phyloP scores from a whole-genome alignment of 1,140 invertebrate genomes.

The Heliconius nattereri region DNA sequence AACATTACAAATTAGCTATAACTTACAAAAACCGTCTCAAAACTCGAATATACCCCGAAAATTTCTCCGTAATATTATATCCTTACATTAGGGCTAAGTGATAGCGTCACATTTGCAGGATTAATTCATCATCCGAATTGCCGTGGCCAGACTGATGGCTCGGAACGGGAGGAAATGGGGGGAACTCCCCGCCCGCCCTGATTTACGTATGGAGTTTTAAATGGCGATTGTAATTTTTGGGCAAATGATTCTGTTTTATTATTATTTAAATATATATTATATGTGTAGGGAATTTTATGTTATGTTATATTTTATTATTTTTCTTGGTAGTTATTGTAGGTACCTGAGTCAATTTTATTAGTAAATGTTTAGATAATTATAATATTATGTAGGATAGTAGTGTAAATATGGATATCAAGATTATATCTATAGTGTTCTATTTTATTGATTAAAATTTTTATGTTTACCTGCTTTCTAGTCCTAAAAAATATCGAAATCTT shows the following conservation, averaged over 20 bases:
- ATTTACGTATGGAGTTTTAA: constrained; percentile 63
- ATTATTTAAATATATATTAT: background rate
- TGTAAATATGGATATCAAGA: no score
- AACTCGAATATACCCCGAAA: constrained; percentile 44
- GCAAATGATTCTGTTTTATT: background rate
- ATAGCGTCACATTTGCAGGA: constrained; percentile 80
- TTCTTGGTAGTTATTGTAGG: background rate
- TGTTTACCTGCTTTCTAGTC: no score
- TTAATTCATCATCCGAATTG: constrained; percentile 81
- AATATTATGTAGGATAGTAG: no score
- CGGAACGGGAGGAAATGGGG: constrained; percentile 48
- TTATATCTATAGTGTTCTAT: no score
- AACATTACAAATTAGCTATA: constrained; percentile 1
- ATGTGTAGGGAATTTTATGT: background rate
- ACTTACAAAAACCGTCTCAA: constrained; percentile 22
- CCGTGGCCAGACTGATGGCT: constrained; percentile 79
- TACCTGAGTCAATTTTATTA: no score
- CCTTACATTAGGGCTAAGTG: constrained; percentile 80
- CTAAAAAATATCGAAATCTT: no score
- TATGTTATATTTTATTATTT: background rate
- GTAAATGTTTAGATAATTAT: no score
- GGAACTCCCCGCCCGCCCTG: constrained; percentile 40
- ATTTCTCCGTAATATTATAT: constrained; percentile 78
- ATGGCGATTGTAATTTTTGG: constrained; percentile 44
- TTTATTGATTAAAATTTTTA: no score